These are phyloP conservation scores for Ctenopoma kingsleyae DNA, from an alignment of 2,797 vertebrate species.

Conservation along the genomic window DNA sequence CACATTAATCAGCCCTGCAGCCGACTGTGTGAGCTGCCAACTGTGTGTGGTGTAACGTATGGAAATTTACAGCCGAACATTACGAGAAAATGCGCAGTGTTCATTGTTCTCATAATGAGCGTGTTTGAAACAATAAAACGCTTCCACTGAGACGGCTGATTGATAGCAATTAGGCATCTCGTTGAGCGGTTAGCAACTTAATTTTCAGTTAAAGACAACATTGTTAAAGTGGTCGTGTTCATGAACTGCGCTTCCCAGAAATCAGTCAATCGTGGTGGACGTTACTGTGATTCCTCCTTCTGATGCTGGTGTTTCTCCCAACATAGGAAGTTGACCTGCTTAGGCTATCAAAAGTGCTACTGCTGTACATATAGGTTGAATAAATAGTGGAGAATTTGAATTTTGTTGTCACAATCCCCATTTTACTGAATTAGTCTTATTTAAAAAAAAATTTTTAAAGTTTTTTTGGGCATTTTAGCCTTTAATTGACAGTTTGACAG, in stretches of 20 bases:
- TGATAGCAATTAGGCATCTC: not conserved
- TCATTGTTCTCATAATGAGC: slow-evolving; percentile 15
- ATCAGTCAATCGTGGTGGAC: not conserved
- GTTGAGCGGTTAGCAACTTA: not conserved
- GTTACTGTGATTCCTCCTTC: not conserved
- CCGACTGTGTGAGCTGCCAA: not conserved
- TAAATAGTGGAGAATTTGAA: not conserved
- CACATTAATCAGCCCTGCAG: slow-evolving; percentile 19
- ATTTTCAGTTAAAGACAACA: slow-evolving; percentile 6
- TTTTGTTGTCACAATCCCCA: no score
- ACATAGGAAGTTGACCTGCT: no score
- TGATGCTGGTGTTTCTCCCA: not conserved
- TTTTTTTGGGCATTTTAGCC: no score
- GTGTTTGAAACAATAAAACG: slow-evolving; percentile 27
- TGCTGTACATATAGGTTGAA: no score
- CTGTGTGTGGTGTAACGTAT: slow-evolving; percentile 7
- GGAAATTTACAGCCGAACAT: slow-evolving; percentile 31
- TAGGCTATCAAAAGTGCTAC: no score
- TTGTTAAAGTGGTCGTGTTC: slow-evolving; percentile 1
- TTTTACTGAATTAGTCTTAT: no score
- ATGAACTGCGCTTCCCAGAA: not conserved
- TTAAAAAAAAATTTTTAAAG: no score
- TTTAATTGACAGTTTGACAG: no score
- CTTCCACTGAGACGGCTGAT: slow-evolving; percentile 5
- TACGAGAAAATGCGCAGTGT: slow-evolving; percentile 25